These are phyloP conservation scores for Hypomesus transpacificus DNA, from an alignment of 2,113 vertebrate genomes.

Conservation along the genomic window DNA sequence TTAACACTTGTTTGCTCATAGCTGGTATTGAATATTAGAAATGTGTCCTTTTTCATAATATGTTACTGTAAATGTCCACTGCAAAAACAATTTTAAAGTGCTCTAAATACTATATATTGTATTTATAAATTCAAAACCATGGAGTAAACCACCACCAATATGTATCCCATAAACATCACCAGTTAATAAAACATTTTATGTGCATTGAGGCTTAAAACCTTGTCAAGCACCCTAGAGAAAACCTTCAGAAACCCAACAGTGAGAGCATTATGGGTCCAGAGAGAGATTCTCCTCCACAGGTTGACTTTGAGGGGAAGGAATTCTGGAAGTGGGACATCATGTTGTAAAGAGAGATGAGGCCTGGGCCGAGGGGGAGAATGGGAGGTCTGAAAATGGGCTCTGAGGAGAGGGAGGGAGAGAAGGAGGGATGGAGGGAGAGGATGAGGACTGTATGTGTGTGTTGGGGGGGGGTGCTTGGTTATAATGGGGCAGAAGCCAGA, in stretches of 20 bases:
- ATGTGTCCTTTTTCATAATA: too few species aligned
- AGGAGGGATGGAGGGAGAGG: constrained; percentile 30
- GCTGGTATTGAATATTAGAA: too few species aligned
- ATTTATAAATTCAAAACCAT: too few species aligned
- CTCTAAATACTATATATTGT: too few species aligned
- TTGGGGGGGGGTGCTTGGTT: constrained; percentile 26
- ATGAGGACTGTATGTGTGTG: neutral
- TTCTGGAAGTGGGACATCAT: constrained; percentile 37
- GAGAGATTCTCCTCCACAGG: constrained; percentile 39
- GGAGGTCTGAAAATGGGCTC: constrained; percentile 33
- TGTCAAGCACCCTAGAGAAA: constrained; percentile 6
- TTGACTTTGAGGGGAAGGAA: constrained; percentile 38
- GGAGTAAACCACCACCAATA: too few species aligned
- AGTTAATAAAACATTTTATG: too few species aligned
- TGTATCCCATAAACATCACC: too few species aligned
- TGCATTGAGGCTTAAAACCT: neutral
- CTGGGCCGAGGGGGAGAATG: constrained; percentile 31
- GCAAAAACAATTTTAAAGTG: too few species aligned
- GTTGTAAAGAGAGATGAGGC: constrained; percentile 23
- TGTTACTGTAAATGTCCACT: too few species aligned
- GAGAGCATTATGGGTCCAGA: neutral
- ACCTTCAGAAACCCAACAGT: constrained; percentile 21
- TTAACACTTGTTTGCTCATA: neutral
- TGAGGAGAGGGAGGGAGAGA: constrained; percentile 44
- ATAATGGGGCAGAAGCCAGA: constrained; percentile 66